Evolutionary conservation across 2,113 vertebrate species (phyloP), one percentile per base, ranked within the genome.

Genomic region (Myrmecophaga tridactyla): DNA sequence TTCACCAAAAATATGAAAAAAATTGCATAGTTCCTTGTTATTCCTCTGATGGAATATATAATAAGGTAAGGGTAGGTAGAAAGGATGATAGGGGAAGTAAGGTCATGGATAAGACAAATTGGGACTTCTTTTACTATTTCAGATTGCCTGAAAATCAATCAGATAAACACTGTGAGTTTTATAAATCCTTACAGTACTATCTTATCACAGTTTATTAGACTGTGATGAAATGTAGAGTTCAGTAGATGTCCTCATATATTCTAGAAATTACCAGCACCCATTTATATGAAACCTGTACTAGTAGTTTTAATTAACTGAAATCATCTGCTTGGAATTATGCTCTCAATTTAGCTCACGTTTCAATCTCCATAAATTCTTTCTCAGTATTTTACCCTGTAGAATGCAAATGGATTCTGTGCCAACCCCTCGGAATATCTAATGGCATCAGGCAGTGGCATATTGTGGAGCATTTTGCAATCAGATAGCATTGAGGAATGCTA

Each of bases 271-370:
- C 94, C 90, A 96, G 90, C 84, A 94, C 89, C 90, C 95, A 96
- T 97, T 97, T 97, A 95, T 96, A 96, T 95, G 77, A 77, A 96
- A 96, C 84, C 96, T 96, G 94, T 96, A 96, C 72, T 96, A 95
- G 92, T 95, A 95, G 94, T 94, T 97, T 97, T 97, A 97, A 97
- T 97, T 97, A 97, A 97, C 96, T 97, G 97, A 97, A 97, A 95
- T 97, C 96, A 97, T 97, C 95, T 97, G 88, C 95, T 95, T 97
- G 95, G 95, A 96, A 97, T 96, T 97, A 95, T 96, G 90, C 63
- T 97, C 94, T 94, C 96, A 97, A 95, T 97, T 96, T 97, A 97
- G 89, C 90, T 97, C 97, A 94, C 96, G 96, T 97, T 97, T 97
- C 96, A 97, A 97, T 97, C 96, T 97, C 96, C 96, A 97, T 97